A percentile compares a stretch with the other conserved stretches of the same genome.
phyloP scores from a whole-genome alignment of 2,797 vertebrate genomes.

The Syncerus caffer region DNA sequence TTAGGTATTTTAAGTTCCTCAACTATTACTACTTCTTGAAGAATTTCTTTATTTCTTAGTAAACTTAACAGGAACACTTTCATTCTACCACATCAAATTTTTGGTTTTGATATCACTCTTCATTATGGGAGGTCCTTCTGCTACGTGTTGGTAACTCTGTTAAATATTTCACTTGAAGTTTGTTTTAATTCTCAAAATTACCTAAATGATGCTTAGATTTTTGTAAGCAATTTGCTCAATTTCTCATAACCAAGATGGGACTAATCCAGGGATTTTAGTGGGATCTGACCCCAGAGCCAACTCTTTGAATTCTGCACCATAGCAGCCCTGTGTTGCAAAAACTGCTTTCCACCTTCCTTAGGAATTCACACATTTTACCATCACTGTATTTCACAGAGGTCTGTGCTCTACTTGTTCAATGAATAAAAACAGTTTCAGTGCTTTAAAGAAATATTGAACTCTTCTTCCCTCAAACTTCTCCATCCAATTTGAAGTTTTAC shows the following conservation, averaged over 20 bases:
- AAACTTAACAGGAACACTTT: neutral
- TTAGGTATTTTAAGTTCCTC: neutral
- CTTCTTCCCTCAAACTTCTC: slow-evolving; percentile 3
- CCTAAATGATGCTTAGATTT: neutral
- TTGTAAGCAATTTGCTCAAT: neutral
- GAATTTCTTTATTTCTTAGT: neutral
- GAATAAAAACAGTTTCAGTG: slow-evolving; percentile 15
- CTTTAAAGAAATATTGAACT: slow-evolving; percentile 30
- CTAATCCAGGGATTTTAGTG: neutral
- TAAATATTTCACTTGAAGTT: neutral
- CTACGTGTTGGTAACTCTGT: neutral
- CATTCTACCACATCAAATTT: neutral
- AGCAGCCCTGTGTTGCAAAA: neutral
- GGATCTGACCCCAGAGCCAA: neutral
- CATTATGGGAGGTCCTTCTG: fast-evolving
- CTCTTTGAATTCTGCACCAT: neutral
- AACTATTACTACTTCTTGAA: neutral
- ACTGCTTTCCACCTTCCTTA: neutral
- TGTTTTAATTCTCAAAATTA: neutral
- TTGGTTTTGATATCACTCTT: neutral
- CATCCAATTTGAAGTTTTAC: slow-evolving; percentile 53
- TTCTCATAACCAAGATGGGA: neutral
- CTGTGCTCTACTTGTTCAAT: neutral
- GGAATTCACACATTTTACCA: neutral
- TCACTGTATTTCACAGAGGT: neutral